Conservation (phyloP, 2,113 vertebrate species). For the Eptesicus fuscus region DNA sequence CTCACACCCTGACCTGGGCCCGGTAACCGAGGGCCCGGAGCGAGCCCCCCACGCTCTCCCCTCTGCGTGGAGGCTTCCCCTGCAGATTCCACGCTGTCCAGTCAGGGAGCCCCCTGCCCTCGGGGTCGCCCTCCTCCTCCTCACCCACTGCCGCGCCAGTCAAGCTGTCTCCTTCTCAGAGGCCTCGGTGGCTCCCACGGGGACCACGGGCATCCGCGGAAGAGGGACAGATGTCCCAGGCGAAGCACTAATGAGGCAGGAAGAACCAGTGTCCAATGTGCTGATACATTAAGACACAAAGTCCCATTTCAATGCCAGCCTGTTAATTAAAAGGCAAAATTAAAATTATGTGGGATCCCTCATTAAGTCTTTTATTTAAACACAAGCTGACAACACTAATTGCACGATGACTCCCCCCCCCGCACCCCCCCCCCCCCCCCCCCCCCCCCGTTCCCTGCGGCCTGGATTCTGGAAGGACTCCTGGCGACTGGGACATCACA, state of each 20-base stretch:
- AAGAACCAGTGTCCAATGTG: neutral
- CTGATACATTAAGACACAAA: neutral
- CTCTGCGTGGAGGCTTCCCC: neutral
- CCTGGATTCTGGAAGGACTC: neutral
- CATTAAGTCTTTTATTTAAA: slow-evolving; percentile 16
- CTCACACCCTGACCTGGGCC: rapidly evolving
- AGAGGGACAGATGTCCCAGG: neutral
- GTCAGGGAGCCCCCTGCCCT: rapidly evolving
- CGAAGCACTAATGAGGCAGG: neutral
- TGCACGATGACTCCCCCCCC: neutral
- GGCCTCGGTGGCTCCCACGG: neutral
- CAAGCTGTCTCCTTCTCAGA: neutral
- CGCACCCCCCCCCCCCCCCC: neutral
- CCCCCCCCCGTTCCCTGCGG: neutral
- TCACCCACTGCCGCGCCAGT: too few relatives aligned
- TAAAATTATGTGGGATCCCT: neutral
- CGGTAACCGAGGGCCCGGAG: rapidly evolving
- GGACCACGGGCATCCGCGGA: neutral
- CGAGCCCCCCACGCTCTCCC: rapidly evolving
- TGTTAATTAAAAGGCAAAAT: slow-evolving; percentile 36
- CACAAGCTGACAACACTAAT: neutral
- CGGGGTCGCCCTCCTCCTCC: too few relatives aligned
- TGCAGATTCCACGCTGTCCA: rapidly evolving
- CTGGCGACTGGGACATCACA: neutral
- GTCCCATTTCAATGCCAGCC: neutral